Conservation (phyloP, 1,140 invertebrate genomes). For the Neuroterus valhalla region DNA sequence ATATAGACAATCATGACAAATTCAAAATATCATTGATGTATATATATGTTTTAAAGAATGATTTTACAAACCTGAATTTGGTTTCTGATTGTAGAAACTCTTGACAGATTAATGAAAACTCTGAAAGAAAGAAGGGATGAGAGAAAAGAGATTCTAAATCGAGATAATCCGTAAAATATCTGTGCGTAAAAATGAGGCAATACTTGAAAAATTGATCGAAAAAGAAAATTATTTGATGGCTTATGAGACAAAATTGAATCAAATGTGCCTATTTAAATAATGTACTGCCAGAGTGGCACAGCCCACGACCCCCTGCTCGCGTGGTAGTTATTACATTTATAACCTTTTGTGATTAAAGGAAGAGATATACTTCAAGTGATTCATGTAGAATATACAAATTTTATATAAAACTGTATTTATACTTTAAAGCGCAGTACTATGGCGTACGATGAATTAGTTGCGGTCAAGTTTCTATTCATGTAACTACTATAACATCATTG, state of each 20-base stretch:
- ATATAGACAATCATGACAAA: not conserved
- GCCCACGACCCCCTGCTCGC: constrained; percentile 59
- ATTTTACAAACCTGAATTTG: too few relatives aligned
- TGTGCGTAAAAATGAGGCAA: not conserved
- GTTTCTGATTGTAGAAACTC: too few relatives aligned
- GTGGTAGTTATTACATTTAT: constrained; percentile 63
- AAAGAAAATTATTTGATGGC: constrained; percentile 43
- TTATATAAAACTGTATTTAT: constrained; percentile 68
- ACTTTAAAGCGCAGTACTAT: constrained; percentile 57
- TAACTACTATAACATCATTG: constrained; percentile 60
- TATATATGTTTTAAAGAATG: not conserved
- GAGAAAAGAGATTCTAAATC: too few relatives aligned
- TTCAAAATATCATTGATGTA: not conserved
- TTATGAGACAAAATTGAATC: constrained; percentile 39
- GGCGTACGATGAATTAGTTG: constrained; percentile 60
- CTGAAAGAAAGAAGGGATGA: too few relatives aligned
- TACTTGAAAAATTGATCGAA: constrained; percentile 1
- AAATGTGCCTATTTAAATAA: constrained; percentile 44
- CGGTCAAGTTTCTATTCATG: constrained; percentile 68
- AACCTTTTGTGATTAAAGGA: constrained; percentile 66
- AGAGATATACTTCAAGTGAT: constrained; percentile 67
- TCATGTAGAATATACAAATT: constrained; percentile 68
- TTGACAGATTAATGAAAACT: too few relatives aligned
- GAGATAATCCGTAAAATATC: not conserved
- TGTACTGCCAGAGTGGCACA: constrained; percentile 64